These are phyloP conservation scores for Uria aalge DNA, from an alignment of 2,113 vertebrate genomes.

Conservation along the genomic window DNA sequence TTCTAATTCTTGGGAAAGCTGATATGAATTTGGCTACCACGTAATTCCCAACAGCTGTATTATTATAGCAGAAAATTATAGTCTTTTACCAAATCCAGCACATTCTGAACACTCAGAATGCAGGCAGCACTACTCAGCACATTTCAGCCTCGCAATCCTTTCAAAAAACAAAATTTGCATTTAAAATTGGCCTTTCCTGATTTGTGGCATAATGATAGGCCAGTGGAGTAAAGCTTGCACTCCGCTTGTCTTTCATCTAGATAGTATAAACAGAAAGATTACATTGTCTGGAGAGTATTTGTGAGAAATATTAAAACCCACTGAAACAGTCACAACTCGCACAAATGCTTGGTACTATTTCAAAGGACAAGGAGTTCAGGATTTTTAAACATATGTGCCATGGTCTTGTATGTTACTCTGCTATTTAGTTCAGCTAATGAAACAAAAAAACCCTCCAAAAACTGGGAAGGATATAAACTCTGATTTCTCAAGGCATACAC, in stretches of 20 bases:
- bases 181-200: neutral
- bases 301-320: neutral
- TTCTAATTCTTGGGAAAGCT: neutral
- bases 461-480: neutral
- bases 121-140: neutral
- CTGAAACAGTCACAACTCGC: neutral
- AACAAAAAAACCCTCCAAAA: neutral
- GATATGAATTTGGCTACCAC: neutral
- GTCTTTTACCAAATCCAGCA: neutral
- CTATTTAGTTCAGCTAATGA: neutral
- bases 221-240: neutral
- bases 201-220: neutral
- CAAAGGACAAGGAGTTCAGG: neutral
- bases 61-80: slow-evolving; percentile 34
- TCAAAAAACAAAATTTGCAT: neutral
- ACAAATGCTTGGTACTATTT: neutral
- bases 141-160: neutral
- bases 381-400: neutral
- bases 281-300: neutral
- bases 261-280: neutral
- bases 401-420: neutral
- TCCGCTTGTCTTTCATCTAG: neutral
- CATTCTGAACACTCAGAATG: neutral
- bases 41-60: slow-evolving; percentile 6
- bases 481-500: neutral